phyloP scores from a whole-genome alignment of 1,140 invertebrate species.

The Rhizoglyphus robini region DNA sequence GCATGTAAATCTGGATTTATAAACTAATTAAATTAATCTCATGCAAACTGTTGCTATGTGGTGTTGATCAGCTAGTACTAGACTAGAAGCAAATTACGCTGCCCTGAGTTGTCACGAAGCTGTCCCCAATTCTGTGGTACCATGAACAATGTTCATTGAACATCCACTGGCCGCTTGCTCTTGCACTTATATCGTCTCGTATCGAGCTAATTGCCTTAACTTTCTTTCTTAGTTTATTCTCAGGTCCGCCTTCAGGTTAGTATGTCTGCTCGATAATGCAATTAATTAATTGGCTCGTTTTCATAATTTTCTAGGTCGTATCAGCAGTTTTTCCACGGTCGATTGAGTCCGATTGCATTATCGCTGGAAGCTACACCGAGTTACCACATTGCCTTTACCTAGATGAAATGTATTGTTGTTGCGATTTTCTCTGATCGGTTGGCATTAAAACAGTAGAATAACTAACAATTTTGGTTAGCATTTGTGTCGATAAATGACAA shows the following conservation, averaged over 20 bases:
- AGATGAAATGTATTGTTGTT: background rate
- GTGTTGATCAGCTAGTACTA: background rate
- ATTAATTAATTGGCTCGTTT: conserved; percentile 15
- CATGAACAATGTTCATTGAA: too few species aligned
- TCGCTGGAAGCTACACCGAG: background rate
- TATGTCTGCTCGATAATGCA: background rate
- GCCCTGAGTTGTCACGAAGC: background rate
- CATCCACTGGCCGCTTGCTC: too few species aligned
- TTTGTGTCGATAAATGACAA: background rate
- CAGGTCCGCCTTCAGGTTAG: background rate
- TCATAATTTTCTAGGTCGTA: background rate
- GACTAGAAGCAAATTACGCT: background rate
- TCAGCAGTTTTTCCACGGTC: background rate
- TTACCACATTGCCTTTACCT: background rate
- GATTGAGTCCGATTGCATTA: background rate
- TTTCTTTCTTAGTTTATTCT: too few species aligned
- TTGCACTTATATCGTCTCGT: too few species aligned
- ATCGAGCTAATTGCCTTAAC: too few species aligned
- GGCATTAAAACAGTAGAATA: background rate
- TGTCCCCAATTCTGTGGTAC: too few species aligned
- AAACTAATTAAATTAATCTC: too few species aligned
- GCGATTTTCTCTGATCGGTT: background rate
- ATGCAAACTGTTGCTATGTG: background rate
- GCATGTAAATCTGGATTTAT: too few species aligned
- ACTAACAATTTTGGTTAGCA: background rate